Evolutionary conservation across 2,888 invertebrate genomes (phyloP).

Genomic region (Limnephilus rhombicus): DNA sequence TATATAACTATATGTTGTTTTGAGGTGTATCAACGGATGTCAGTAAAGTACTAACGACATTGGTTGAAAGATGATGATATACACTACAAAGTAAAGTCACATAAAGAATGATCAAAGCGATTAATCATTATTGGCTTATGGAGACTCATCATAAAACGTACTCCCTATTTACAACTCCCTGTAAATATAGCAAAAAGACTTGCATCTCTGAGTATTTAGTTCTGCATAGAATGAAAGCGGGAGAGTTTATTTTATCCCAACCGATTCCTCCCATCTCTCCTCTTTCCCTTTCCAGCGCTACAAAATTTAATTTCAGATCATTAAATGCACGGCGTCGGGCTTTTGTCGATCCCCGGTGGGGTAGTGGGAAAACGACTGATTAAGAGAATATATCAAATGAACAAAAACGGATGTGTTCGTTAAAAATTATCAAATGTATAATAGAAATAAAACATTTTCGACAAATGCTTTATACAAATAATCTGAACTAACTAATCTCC

Average conservation of each 20-base stretch:
- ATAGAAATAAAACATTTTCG: too few relatives aligned
- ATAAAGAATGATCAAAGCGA: too few relatives aligned
- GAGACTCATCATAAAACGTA: background rate
- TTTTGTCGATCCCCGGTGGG: background rate
- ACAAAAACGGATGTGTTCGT: too few relatives aligned
- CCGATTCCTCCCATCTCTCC: conserved; percentile 47
- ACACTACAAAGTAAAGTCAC: too few relatives aligned
- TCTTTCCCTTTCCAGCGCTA: conserved; percentile 19
- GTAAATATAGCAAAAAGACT: background rate
- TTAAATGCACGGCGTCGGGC: conserved; percentile 56
- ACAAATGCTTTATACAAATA: too few relatives aligned
- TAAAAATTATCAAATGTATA: too few relatives aligned
- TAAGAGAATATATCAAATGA: too few relatives aligned
- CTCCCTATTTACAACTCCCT: background rate
- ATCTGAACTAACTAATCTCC: too few relatives aligned
- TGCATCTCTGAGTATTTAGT: background rate
- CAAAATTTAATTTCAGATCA: conserved; percentile 64
- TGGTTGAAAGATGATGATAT: too few relatives aligned
- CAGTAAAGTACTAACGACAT: too few relatives aligned
- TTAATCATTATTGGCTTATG: background rate
- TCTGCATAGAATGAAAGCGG: background rate
- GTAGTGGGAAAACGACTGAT: background rate
- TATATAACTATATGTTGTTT: too few relatives aligned
- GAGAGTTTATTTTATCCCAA: conserved; percentile 53
- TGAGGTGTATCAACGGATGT: too few relatives aligned